These are phyloP conservation scores for Corvus hawaiiensis DNA, from an alignment of 2,113 vertebrate genomes.

Conservation along the genomic window DNA sequence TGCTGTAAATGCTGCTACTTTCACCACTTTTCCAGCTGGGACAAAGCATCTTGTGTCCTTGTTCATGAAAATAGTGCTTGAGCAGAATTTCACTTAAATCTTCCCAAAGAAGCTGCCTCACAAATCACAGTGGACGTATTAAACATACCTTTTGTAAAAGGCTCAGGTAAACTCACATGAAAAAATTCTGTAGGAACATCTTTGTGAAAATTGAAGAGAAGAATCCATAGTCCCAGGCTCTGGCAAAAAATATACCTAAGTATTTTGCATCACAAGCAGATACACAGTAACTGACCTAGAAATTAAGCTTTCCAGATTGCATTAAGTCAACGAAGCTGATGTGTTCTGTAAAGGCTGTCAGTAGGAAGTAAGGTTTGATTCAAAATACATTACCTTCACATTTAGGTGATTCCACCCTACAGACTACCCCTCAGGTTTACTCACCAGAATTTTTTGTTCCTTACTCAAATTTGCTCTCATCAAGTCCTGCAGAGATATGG, in stretches of 20 bases:
- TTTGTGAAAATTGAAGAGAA: background rate
- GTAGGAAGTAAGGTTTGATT: background rate
- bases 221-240: background rate
- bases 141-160: background rate
- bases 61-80: background rate
- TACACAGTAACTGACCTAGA: background rate
- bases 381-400: background rate
- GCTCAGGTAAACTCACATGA: background rate
- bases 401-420: background rate
- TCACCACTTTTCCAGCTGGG: background rate
- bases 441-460: background rate
- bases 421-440: background rate
- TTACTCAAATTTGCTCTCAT: background rate
- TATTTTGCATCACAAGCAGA: background rate
- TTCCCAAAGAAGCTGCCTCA: background rate
- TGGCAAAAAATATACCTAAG: background rate
- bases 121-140: background rate
- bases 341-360: background rate
- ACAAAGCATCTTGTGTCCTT: background rate
- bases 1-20: background rate
- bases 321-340: background rate
- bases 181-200: background rate
- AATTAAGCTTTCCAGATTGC: background rate
- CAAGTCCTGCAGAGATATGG: background rate
- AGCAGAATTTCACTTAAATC: background rate